Evolutionary conservation across 2,113 vertebrate genomes (phyloP), one percentile per base, ranked within the genome.

Genomic region (Cygnus atratus): DNA sequence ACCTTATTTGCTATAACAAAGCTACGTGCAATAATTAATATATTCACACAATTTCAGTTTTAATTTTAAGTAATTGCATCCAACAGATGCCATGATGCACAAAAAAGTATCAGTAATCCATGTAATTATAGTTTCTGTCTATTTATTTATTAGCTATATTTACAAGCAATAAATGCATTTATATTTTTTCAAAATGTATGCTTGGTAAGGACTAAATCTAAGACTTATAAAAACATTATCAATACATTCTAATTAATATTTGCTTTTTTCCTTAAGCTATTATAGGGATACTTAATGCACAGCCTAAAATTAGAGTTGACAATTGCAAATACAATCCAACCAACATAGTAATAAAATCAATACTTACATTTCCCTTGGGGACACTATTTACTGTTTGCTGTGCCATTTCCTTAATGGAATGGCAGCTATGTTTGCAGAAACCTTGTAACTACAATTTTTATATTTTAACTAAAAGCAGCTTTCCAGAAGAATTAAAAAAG

Each of bases 391-490:
- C 98, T 98, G 98, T 98, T 98, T 98, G 97, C 98, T 97, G 97
- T 98, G 96, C 98, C 97, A 98, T 98, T 98, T 98, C 97, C 98
- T 98, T 98, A 98, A 98, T 98, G 97, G 98, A 98, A 98, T 98
- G 97, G 98, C 98, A 98, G 98, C 98, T 98, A 98, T 97, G 96
- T 98, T 98, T 98, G 98, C 97, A 97, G 98, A 98, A 98, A 97
- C 88, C 98, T 98, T 98, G 97, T 98, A 98, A 98, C 97, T 98
- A 98, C 70, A 37, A 98, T 98, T 98, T 98, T 98, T 98, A 97
- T 98, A 97, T 98, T 98, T 98, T 98, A 98, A 98, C 97, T 98
- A 98, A 98, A 98, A 98, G 97, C 97, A 97, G 98, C 96, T 98
- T 98, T 98, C 91, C 97, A 96, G 95, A 97, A 98, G 96, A 95